Base-by-base conservation (phyloP, 2,888 invertebrate genomes). In the Cryptosula pallasiana region DNA sequence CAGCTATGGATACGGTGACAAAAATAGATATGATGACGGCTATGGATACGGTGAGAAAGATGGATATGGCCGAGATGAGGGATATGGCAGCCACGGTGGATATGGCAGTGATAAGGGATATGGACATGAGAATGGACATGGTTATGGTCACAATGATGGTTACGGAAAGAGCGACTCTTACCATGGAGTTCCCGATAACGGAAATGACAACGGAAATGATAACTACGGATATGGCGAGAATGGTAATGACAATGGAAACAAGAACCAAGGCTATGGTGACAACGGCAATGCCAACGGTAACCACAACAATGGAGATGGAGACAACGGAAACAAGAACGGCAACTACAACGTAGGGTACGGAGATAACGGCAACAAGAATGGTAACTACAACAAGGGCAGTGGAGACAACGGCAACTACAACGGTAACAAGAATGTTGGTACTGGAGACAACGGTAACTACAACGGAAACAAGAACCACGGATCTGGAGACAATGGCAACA, bases 151-250 rank as follows among this genome's bases (percentile, higher is more conserved):
- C 9, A 20, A 20, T 13, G 9, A 45, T 45, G 45, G 45, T 45
- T 9, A 20, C 45, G 9, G 20, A 9, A 9, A 45, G 9, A 45
- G 9, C 20, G 9, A 45, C 9, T 45, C 45, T 45, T 45, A 45
- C 45, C 9, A 45, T 13, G 45, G 20, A 13, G 20, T 20, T 20
- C 45, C 45, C 9, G 45, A 45, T 20, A 78, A 79, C 70, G 78
- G 77, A 55, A 77, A 78, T 73, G 79, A 79, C 55, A 73, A 73
- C 71, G 76, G 77, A 69, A 78, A 75, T 58, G 74, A 75, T 45
- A 72, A 74, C 13, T 73, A 74, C 9, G 73, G 73, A 29, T 73
- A 74, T 45, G 72, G 58, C 5, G 58, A 58, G 13, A 58, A 58
- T n/a, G 58, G 27, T 16, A 58, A 71, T 36, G 69, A 73, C 20